phyloP scores from a whole-genome alignment of 2,888 invertebrate genomes.

The Eumerus sabulonum region DNA sequence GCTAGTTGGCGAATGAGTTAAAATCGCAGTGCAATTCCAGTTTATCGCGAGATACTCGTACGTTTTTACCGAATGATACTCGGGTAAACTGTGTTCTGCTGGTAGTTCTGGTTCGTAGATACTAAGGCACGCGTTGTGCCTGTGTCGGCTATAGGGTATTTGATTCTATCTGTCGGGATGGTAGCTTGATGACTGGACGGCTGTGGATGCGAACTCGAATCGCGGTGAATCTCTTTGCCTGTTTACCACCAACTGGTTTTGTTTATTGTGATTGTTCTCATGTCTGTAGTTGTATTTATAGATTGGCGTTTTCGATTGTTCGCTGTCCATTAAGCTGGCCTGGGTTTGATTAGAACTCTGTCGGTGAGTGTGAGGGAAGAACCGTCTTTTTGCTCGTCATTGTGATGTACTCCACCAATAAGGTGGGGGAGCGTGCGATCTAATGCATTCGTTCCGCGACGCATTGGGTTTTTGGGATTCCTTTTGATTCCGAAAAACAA shows the following conservation, averaged over 20 bases:
- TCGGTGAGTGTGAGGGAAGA: constrained; percentile 25
- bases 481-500: too few relatives aligned
- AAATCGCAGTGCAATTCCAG: constrained; percentile 40
- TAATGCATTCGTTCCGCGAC: too few relatives aligned
- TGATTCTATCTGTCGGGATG: not conserved
- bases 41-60: constrained; percentile 29
- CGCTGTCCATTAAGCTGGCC: constrained; percentile 26
- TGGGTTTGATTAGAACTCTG: constrained; percentile 30
- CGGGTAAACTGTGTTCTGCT: not conserved
- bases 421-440: too few relatives aligned
- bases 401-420: too few relatives aligned
- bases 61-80: not conserved
- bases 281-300: constrained; percentile 5
- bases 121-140: constrained; percentile 2
- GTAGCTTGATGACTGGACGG: not conserved
- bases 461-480: too few relatives aligned
- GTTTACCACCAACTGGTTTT: constrained; percentile 32
- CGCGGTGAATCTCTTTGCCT: constrained; percentile 8
- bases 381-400: not conserved
- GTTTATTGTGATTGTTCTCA: constrained; percentile 52
- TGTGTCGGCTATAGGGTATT: not conserved
- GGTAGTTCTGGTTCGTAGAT: constrained; percentile 5
- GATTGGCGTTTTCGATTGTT: constrained; percentile 39
- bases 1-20: constrained; percentile 34
- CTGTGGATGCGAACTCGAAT: constrained; percentile 3